Conservation (phyloP, 1,140 invertebrate genomes). For the Trigoniulus corallinus region DNA sequence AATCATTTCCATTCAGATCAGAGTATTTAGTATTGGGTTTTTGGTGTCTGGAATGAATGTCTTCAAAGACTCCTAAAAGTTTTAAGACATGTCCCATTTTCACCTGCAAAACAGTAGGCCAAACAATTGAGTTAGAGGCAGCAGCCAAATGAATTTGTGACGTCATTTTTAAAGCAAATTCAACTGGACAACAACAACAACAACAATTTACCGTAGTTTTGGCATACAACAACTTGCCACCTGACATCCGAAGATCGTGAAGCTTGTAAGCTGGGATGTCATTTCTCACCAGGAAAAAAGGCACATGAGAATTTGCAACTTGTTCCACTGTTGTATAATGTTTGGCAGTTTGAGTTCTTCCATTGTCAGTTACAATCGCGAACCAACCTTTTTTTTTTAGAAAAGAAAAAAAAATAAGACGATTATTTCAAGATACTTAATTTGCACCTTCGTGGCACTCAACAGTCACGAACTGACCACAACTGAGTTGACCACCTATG, state of each 20-base stretch:
- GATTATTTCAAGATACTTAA: no score
- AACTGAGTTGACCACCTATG: no score
- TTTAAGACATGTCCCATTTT: constrained; percentile 21
- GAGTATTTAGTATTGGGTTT: constrained; percentile 1
- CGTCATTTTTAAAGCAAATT: background rate
- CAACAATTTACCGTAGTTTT: constrained; percentile 14
- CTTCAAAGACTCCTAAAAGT: constrained; percentile 24
- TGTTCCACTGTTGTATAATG: constrained; percentile 21
- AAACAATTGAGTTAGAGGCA: background rate
- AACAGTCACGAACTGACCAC: no score
- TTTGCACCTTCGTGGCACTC: no score
- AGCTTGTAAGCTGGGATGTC: constrained; percentile 22
- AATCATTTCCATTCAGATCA: constrained; percentile 2
- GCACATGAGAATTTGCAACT: constrained; percentile 20
- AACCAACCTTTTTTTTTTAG: constrained; percentile 28
- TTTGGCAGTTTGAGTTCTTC: constrained; percentile 18
- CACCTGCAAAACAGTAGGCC: constrained; percentile 1
- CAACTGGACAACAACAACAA: background rate
- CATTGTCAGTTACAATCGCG: constrained; percentile 21
- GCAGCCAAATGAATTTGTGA: background rate
- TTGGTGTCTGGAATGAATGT: constrained; percentile 18
- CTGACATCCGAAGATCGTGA: constrained; percentile 15
- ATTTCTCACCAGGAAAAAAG: constrained; percentile 24
- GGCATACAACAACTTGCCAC: constrained; percentile 16
- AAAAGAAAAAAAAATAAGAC: no score